These are phyloP conservation scores for Geothlypis trichas DNA, from an alignment of 2,113 vertebrate genomes.

Conservation along the genomic window DNA sequence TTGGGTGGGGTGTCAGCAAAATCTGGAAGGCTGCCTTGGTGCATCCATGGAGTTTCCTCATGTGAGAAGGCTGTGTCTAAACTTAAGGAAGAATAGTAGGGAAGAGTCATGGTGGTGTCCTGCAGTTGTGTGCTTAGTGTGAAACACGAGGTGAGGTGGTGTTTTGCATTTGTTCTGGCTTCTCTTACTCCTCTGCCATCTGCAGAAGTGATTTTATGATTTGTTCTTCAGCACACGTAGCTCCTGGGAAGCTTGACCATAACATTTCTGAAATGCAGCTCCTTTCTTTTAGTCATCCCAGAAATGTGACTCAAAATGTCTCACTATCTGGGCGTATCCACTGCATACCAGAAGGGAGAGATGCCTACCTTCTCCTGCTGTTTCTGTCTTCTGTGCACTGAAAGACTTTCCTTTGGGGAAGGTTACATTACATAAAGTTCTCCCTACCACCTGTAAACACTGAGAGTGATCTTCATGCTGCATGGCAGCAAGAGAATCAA, in stretches of 20 bases:
- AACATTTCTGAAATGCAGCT: not conserved
- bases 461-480: not conserved
- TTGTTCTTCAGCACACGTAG: not conserved
- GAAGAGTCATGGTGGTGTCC: not conserved
- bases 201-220: not conserved
- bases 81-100: not conserved
- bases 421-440: not conserved
- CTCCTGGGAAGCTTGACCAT: not conserved
- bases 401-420: not conserved
- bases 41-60: not conserved
- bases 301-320: constrained; percentile 11
- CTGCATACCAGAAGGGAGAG: not conserved
- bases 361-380: not conserved
- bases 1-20: not conserved
- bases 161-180: not conserved
- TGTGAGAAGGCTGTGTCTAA: not conserved
- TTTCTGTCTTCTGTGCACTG: not conserved
- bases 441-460: not conserved
- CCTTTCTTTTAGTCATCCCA: constrained; percentile 27
- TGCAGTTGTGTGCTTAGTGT: not conserved
- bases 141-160: not conserved
- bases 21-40: constrained; percentile 8
- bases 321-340: not conserved
- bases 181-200: not conserved
- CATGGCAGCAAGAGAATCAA: fast-evolving